Percentiles rank a stretch among this genome's conserved stretches.
These are phyloP conservation scores for Drosophila bocqueti DNA, from an alignment of 1,140 invertebrate genomes.

Conservation along the genomic window DNA sequence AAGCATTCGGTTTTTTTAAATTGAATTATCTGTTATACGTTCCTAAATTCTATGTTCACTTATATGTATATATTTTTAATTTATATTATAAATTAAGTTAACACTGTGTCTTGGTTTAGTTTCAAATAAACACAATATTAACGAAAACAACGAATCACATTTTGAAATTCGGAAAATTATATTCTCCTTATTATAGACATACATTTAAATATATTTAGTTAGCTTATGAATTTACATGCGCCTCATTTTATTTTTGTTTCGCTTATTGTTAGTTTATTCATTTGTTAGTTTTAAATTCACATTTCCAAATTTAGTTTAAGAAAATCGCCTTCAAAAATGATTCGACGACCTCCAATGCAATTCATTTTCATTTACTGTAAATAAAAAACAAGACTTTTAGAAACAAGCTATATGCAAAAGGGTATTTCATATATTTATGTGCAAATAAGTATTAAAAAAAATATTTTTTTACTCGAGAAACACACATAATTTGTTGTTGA, in stretches of 20 bases:
- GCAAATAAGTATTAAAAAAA: no score
- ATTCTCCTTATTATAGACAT: slow-evolving; percentile 36
- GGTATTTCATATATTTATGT: no score
- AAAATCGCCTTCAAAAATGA: slow-evolving; percentile 20
- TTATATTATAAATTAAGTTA: slow-evolving; percentile 2
- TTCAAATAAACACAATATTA: neutral
- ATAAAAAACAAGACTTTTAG: neutral
- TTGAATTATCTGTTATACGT: neutral
- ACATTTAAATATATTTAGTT: slow-evolving; percentile 8
- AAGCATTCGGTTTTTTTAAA: slow-evolving; percentile 21
- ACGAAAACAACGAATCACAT: slow-evolving; percentile 19
- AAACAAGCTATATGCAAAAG: neutral
- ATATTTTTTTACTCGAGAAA: no score
- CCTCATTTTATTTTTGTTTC: neutral
- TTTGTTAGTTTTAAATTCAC: slow-evolving; percentile 36
- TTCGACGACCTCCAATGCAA: slow-evolving; percentile 12
- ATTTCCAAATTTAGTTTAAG: slow-evolving; percentile 14
- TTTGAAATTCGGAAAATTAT: slow-evolving; percentile 44
- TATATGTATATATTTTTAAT: neutral
- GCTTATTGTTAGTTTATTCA: neutral
- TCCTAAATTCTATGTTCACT: neutral
- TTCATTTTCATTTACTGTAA: slow-evolving; percentile 25
- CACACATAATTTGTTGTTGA: no score
- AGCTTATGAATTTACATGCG: slow-evolving; percentile 10
- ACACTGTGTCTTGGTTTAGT: neutral